Percentiles rank a stretch among this genome's conserved stretches.
Evolutionary conservation across 2,797 vertebrate genomes (phyloP).

Genomic region (Balearica regulorum): DNA sequence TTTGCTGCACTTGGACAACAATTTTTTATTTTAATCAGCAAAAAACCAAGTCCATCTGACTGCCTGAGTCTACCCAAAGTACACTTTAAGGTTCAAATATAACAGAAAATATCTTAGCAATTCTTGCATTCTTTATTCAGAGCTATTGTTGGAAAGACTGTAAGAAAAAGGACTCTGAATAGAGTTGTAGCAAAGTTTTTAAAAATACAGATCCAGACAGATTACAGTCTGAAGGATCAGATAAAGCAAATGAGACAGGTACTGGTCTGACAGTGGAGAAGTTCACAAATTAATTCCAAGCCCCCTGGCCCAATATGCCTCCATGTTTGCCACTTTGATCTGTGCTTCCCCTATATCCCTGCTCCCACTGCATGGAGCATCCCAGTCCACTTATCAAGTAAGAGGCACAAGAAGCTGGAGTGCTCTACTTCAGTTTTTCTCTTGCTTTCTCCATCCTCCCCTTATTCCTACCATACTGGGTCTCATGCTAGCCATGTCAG

Average conservation of each 20-base stretch:
- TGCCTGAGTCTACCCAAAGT: background rate
- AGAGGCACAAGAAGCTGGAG: background rate
- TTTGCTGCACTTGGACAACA: background rate
- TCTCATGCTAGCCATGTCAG: background rate
- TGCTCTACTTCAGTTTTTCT: background rate
- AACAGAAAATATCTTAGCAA: background rate
- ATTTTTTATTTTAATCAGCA: background rate
- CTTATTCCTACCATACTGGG: background rate
- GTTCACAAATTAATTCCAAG: background rate
- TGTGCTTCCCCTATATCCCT: background rate
- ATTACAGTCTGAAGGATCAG: background rate
- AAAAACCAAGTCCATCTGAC: background rate
- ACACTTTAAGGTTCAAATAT: background rate
- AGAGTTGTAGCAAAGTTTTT: background rate
- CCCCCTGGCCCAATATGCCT: background rate
- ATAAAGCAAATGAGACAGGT: background rate
- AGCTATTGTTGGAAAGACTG: background rate
- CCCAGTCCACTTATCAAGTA: background rate
- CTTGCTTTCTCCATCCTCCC: background rate
- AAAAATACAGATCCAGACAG: background rate
- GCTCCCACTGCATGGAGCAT: background rate
- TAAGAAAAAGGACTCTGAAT: background rate
- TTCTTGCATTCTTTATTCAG: too few species aligned
- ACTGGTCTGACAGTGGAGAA: background rate
- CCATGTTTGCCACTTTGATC: background rate